Base-by-base conservation (phyloP, 64 coral and sea anemone species). In the Cladopsammia gracilis region DNA sequence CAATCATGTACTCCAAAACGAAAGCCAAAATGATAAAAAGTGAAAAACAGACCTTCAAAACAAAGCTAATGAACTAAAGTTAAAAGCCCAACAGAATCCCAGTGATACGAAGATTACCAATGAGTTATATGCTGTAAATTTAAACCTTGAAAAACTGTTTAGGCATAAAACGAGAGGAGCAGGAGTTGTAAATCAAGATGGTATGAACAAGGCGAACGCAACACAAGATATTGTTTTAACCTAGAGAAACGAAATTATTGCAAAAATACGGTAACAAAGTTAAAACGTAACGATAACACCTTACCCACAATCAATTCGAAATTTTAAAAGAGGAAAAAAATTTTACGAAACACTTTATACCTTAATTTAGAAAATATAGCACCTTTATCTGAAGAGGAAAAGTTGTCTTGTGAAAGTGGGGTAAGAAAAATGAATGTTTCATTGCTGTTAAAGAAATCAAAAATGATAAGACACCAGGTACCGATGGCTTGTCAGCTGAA, bases 271-370 rank as follows among this genome's bases (percentile, higher is more conserved):
- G 25, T 80, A 25, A 56, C 50, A 80, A 54, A 56, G 25, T 58
- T 80, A 25, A 62, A 80, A 80, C 58, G 54, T 56, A n/a, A 56
- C 6, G 77, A 80, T 10, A 26, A 62, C 13, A 80, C 1, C 24
- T 58, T 25, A 62, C 58, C 0, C 16, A 56, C 10, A 16, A 80
- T 10, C 51, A 80, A 25, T 58, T 58, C 20, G 77, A 80, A 10
- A 80, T 80, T 80, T 52, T 58, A 80, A 19, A 80, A 80, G 77
- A 56, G 42, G 58, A 80, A 56, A 58, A 80, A 18, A 1, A 6
- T 80, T 80, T 80, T 80, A 80, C 11, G 49, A 58, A 80, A 25
- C 78, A 2, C 78, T 82, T 59, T 82, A 82, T 53, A 82, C 13
- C 13, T 82, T 51, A 76, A 52, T 20, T 46, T 46, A 50, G 46